Base-by-base conservation (phyloP, 2,113 vertebrate genomes). In the Dromiciops gliroides region DNA sequence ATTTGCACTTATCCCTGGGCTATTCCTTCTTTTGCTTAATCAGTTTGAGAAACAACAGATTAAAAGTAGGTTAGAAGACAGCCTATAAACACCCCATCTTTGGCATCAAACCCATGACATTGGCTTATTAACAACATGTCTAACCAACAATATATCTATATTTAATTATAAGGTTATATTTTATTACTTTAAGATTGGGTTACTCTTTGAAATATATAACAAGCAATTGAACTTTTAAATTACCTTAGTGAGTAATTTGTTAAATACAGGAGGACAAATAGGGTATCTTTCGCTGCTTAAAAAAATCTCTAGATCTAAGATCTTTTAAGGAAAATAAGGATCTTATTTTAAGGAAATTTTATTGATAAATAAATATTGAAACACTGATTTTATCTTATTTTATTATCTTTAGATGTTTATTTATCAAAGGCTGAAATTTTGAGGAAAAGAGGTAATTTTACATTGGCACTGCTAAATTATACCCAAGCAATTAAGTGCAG, bases 361-460 rank as follows among this genome's bases (percentile, higher is more conserved):
- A 52, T 67, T 50, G n/a, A 24, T 91, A 92, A 94, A 50, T 89
- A 50, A 26, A 93, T 12, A 90, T 49, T 48, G 9, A 92, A 93
- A n/a, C 5, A 53, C 48, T 92, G 24, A 83, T 96, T 93, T 93
- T 95, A 48, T 9, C 47, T 92, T 94, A 91, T 94, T 67, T 28
- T 3, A 50, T 95, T 93, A 96, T 91, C 95, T 98, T 90, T 97
- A 99, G 99, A 98, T 83, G 97, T 97, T 7, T 99, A 99, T 95
- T 97, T 98, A 90, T 99, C 99, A 95, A 98, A 97, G 96, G 99
- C 99, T 94, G 98, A 99, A 97, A 99, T 99, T 97, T 99, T 97
- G 95, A 98, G 94, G 92, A 96, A 90, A 52, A 98, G 95, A 89
- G 98, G 98, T 44, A 96, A 99, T 14, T 91, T 95, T 51, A 97